Conservation (phyloP, 2,888 invertebrate genomes). For the Blera fallax region DNA sequence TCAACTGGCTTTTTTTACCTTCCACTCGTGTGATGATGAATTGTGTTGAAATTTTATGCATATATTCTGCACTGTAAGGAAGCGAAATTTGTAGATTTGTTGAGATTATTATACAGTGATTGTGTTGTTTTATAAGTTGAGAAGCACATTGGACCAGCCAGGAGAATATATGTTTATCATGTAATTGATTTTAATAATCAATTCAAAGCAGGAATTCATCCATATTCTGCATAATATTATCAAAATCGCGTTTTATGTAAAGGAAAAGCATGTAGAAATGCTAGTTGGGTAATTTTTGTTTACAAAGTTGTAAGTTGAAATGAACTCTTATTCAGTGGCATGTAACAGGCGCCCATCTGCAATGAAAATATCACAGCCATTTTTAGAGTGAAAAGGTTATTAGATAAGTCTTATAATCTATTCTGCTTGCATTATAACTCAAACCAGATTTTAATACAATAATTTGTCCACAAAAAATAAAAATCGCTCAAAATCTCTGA, state of each 20-base stretch:
- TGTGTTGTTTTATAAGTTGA: not conserved
- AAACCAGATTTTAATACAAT: no score
- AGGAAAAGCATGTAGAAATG: not conserved
- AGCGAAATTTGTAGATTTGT: constrained; percentile 16
- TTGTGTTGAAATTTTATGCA: constrained; percentile 4
- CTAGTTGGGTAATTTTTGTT: not conserved
- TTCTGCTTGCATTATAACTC: no score
- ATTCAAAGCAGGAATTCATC: not conserved
- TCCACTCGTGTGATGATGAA: constrained; percentile 16
- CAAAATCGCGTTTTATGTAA: not conserved
- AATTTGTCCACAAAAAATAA: no score
- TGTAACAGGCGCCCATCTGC: no score
- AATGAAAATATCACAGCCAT: no score
- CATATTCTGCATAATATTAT: not conserved
- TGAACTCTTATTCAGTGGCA: no score
- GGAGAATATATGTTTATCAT: not conserved
- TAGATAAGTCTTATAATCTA: no score
- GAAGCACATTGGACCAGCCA: not conserved
- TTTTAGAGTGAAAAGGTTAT: no score
- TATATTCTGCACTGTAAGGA: not conserved
- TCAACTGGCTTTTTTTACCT: constrained; percentile 36
- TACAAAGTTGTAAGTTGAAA: no score
- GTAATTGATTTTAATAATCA: not conserved
- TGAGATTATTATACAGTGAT: constrained; percentile 19
- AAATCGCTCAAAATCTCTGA: no score